phyloP scores from a whole-genome alignment of 1,140 invertebrate genomes.

The Drosophila subobscura region DNA sequence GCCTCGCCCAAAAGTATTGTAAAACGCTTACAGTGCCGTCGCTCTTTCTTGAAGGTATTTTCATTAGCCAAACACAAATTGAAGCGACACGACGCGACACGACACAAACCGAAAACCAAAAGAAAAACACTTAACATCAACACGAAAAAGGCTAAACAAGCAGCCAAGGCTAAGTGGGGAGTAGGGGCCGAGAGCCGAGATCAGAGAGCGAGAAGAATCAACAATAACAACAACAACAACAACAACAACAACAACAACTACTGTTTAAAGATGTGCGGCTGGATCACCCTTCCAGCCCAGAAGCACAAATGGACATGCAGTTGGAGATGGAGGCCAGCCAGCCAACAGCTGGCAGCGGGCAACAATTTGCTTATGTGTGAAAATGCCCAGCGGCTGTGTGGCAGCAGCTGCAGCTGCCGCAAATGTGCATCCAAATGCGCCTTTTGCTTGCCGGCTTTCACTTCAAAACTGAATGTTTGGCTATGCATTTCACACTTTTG shows the following conservation, averaged over 20 bases:
- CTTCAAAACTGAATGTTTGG: slow-evolving; percentile 26
- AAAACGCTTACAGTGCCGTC: slow-evolving; percentile 43
- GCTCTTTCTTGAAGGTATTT: slow-evolving; percentile 38
- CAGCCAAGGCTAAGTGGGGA: slow-evolving; percentile 15
- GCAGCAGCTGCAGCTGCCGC: slow-evolving; percentile 11
- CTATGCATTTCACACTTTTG: slow-evolving; percentile 45
- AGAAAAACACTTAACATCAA: slow-evolving; percentile 71
- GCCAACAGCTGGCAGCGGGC: slow-evolving; percentile 4
- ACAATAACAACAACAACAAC: slow-evolving; percentile 31
- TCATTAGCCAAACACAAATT: slow-evolving; percentile 79
- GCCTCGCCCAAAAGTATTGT: slow-evolving; percentile 55
- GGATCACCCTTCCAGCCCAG: slow-evolving; percentile 30
- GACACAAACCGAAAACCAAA: slow-evolving; percentile 21
- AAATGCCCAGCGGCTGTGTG: slow-evolving; percentile 17
- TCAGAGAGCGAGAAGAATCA: slow-evolving; percentile 58
- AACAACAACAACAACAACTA: slow-evolving; percentile 25
- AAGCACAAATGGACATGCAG: neutral
- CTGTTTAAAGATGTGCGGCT: slow-evolving; percentile 45
- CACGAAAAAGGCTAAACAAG: slow-evolving; percentile 61
- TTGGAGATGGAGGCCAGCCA: neutral
- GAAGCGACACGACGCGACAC: slow-evolving; percentile 54
- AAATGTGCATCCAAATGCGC: slow-evolving; percentile 37
- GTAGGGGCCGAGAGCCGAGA: slow-evolving; percentile 1
- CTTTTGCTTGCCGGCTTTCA: slow-evolving; percentile 46
- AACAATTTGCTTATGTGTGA: slow-evolving; percentile 52